A percentile compares a stretch with the other conserved stretches of the same genome.
These are phyloP conservation scores for Gallinago media DNA, from an alignment of 2,113 vertebrate genomes.

Conservation along the genomic window DNA sequence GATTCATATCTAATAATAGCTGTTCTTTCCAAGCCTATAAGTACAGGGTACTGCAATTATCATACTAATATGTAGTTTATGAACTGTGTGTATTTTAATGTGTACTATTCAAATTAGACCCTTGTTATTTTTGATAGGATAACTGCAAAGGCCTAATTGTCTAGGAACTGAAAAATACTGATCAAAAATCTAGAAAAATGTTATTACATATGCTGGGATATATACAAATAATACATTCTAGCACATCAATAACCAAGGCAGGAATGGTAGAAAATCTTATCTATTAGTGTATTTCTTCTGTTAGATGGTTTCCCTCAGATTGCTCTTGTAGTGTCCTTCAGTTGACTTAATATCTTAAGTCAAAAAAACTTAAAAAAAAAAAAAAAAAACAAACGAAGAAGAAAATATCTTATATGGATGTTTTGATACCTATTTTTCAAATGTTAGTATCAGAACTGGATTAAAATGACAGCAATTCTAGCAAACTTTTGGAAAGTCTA, in stretches of 20 bases:
- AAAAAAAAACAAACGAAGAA: neutral
- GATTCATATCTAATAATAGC: constrained; percentile 36
- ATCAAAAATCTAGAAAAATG: neutral
- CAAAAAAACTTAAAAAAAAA: neutral
- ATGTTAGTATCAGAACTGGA: neutral
- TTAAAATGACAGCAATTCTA: neutral
- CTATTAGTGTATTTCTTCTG: neutral
- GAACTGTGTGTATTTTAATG: constrained; percentile 12
- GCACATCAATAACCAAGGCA: neutral
- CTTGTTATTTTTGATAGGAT: neutral
- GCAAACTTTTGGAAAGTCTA: rapidly evolving
- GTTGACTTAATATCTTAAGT: neutral
- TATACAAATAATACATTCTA: neutral
- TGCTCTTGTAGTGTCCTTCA: neutral
- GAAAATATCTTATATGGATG: neutral
- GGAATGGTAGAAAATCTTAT: neutral
- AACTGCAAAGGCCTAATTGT: neutral
- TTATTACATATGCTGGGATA: neutral
- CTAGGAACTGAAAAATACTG: neutral
- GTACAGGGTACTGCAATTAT: neutral
- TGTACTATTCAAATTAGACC: neutral
- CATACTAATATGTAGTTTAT: constrained; percentile 27
- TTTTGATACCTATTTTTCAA: neutral
- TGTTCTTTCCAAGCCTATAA: neutral
- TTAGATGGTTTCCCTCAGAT: rapidly evolving